Evolutionary conservation across 2,113 vertebrate species (phyloP), one percentile per base, ranked within the genome.

Genomic region (Pipra filicauda): DNA sequence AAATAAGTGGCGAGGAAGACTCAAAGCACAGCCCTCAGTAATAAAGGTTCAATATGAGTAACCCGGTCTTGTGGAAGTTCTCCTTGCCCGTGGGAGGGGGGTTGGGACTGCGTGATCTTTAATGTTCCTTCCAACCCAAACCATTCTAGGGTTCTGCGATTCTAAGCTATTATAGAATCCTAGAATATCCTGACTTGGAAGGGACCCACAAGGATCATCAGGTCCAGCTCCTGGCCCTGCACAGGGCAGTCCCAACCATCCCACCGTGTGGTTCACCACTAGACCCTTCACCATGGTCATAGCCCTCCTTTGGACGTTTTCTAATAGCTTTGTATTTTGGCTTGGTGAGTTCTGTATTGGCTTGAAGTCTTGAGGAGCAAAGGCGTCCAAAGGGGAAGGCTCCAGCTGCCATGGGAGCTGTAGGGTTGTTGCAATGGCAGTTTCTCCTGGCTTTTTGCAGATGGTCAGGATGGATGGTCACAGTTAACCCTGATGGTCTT

Each of bases 141-240:
- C 15, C 3, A 1, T 48, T 49, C 21, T 55, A 72, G 11, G 14
- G 55, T 83, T 72, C 17, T 58, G 23, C 27, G n/a, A 16, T 79
- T 84, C 37, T 54, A 43, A 95, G 28, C 21, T 77, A 6, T 16
- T 67, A 51, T 1, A 35, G n/a, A 52, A 52, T 46, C 59, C 28
- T 39, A 62, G 20, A 61, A 35, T 54, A 31, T 35, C 44, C 33
- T 46, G 11, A 31, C 11, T 12, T 54, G 30, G 30, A 54, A 76
- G 24, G 3, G 2, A n/a, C 24, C 15, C n/a, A 12, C 11, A 2
- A 19, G 15, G 22, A 48, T 46, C 61, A 11, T 5, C 15, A 30
- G n/a, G 13, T 0, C 10, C 46, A 46, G 0, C 7, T 0, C 23
- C 46, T 18, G 17, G 2, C 39, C 62, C 54, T 75, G n/a, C 62